A percentile compares a stretch with the other conserved stretches of the same genome.
phyloP scores from a whole-genome alignment of 1,140 invertebrate species.

The Cheumatopsyche charites region DNA sequence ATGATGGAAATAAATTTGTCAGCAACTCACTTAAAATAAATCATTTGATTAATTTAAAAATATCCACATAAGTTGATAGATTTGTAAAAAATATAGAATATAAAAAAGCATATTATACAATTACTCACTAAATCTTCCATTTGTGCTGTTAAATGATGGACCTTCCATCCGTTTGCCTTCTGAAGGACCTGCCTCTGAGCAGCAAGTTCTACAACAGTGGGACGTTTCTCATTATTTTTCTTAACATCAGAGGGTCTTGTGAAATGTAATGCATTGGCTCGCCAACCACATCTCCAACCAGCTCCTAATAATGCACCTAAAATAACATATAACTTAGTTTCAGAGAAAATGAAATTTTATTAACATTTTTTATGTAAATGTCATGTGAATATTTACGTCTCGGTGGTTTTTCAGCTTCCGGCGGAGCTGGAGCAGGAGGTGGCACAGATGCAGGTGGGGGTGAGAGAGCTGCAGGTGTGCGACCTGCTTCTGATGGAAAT shows the following conservation, averaged over 20 bases:
- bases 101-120: no score
- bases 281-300: conserved; percentile 62
- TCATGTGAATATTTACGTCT: no score
- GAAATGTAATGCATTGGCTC: conserved; percentile 79
- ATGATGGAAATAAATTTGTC: neutral
- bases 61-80: no score
- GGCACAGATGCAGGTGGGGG: conserved; percentile 50
- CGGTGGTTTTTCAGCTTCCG: conserved; percentile 42
- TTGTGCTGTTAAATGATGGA: conserved; percentile 89
- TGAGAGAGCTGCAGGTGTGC: conserved; percentile 51
- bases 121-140: conserved; percentile 84
- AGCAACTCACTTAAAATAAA: no score
- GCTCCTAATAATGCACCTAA: conserved; percentile 56
- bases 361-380: no score
- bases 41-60: no score
- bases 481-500: conserved; percentile 53
- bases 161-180: conserved; percentile 94
- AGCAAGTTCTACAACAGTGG: conserved; percentile 86
- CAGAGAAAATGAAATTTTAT: no score
- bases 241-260: conserved; percentile 85
- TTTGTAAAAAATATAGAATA: no score
- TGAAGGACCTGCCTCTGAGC: conserved; percentile 86
- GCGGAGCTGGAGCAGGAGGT: conserved; percentile 45
- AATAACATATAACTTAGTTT: neutral
- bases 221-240: conserved; percentile 81